These are phyloP conservation scores for Stegastes partitus DNA, from an alignment of 2,113 vertebrate species.

Conservation along the genomic window DNA sequence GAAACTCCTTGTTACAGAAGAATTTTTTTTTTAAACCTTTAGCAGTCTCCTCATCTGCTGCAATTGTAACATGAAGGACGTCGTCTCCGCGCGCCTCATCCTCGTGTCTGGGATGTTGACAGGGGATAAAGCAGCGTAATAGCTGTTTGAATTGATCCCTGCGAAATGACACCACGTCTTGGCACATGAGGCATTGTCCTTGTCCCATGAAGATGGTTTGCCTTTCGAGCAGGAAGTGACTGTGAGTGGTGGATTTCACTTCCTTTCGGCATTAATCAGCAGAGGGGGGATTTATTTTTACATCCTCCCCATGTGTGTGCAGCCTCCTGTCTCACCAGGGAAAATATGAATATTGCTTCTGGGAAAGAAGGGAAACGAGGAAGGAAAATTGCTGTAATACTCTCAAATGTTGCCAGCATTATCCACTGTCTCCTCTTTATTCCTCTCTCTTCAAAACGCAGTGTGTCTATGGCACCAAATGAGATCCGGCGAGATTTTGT, in stretches of 20 bases:
- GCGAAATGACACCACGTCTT: constrained; percentile 52
- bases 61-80: constrained; percentile 20
- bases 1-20: constrained; percentile 18
- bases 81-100: constrained; percentile 5
- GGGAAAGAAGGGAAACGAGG: background rate
- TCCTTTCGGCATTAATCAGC: constrained; percentile 70
- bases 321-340: constrained; percentile 14
- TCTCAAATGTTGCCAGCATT: background rate
- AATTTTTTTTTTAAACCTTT: constrained; percentile 17
- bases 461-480: background rate
- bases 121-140: constrained; percentile 48
- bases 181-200: constrained; percentile 62
- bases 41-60: background rate
- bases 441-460: background rate
- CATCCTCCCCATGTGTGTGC: constrained; percentile 35
- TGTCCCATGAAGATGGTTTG: constrained; percentile 61
- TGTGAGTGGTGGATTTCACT: constrained; percentile 64
- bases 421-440: background rate
- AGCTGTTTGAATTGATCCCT: constrained; percentile 63
- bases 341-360: constrained; percentile 35
- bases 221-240: constrained; percentile 57
- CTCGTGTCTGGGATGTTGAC: constrained; percentile 48
- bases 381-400: constrained; percentile 7
- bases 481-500: background rate
- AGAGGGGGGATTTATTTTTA: constrained; percentile 63